A percentile compares a stretch with the other conserved stretches of the same genome.
phyloP scores from a whole-genome alignment of 2,888 invertebrate species.

The Dolomedes plantarius region DNA sequence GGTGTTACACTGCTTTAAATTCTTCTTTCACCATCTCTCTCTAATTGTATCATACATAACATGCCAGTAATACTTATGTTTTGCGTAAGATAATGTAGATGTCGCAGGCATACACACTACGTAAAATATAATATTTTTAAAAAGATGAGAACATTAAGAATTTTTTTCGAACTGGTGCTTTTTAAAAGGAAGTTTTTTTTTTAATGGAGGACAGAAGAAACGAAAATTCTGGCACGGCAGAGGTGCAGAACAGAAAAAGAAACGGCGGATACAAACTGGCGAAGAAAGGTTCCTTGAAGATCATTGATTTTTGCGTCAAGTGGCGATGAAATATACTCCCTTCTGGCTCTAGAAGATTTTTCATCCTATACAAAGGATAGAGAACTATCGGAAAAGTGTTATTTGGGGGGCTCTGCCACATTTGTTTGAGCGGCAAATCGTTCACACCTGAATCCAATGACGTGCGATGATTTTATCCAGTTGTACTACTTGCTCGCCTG shows the following conservation, averaged over 20 bases:
- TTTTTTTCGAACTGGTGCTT: too few relatives aligned
- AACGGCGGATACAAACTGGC: slow-evolving; percentile 3
- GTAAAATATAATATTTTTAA: too few relatives aligned
- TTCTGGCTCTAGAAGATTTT: slow-evolving; percentile 39
- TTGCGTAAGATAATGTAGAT: too few relatives aligned
- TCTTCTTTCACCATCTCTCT: too few relatives aligned
- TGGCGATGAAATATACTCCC: slow-evolving; percentile 61
- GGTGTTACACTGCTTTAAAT: too few relatives aligned
- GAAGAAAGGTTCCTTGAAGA: slow-evolving; percentile 13
- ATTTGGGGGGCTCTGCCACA: slow-evolving; percentile 37
- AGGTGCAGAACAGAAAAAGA: background rate
- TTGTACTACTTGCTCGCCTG: background rate
- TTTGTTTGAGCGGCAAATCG: slow-evolving; percentile 40
- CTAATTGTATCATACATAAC: too few relatives aligned
- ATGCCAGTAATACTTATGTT: too few relatives aligned
- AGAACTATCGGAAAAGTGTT: slow-evolving; percentile 62
- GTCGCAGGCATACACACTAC: too few relatives aligned
- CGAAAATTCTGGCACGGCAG: background rate
- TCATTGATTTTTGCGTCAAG: slow-evolving; percentile 65
- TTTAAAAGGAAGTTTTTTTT: too few relatives aligned
- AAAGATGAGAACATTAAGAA: too few relatives aligned
- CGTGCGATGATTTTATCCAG: slow-evolving; percentile 15
- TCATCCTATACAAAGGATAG: slow-evolving; percentile 59
- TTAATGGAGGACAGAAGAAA: background rate
- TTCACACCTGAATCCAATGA: slow-evolving; percentile 37